A percentile compares a stretch with the other conserved stretches of the same genome.
phyloP scores from a whole-genome alignment of 2,113 vertebrate genomes.

The Bombycilla garrulus region DNA sequence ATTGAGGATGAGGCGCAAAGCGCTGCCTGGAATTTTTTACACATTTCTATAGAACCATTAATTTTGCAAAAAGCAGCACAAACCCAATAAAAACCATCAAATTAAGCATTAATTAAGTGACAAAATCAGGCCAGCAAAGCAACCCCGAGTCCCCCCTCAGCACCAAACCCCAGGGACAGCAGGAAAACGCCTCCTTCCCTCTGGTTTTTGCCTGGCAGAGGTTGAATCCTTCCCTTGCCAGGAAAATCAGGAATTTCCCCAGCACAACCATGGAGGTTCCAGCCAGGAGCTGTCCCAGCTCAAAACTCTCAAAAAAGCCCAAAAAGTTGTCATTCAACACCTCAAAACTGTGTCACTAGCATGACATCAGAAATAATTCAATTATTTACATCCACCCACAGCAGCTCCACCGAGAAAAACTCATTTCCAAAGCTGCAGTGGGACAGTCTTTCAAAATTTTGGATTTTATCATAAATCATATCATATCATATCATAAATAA shows the following conservation, averaged over 20 bases:
- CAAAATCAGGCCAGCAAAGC: background rate
- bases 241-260: conserved; percentile 45
- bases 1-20: background rate
- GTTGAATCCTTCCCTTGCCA: conserved; percentile 34
- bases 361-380: background rate
- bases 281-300: background rate
- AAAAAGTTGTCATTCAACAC: background rate
- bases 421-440: background rate
- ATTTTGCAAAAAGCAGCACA: background rate
- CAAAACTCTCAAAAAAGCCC: background rate
- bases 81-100: background rate
- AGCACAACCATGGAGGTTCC: background rate
- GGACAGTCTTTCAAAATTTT: background rate
- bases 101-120: background rate
- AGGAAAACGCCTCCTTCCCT: background rate
- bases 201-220: conserved; percentile 49
- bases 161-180: background rate
- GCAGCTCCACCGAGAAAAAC: background rate
- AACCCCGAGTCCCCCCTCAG: background rate
- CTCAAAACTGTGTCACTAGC: background rate
- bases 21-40: background rate
- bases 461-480: background rate
- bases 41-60: background rate
- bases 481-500: background rate
- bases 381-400: background rate